Evolutionary conservation across 2,113 vertebrate genomes (phyloP).

Genomic region (Syngnathus typhle): DNA sequence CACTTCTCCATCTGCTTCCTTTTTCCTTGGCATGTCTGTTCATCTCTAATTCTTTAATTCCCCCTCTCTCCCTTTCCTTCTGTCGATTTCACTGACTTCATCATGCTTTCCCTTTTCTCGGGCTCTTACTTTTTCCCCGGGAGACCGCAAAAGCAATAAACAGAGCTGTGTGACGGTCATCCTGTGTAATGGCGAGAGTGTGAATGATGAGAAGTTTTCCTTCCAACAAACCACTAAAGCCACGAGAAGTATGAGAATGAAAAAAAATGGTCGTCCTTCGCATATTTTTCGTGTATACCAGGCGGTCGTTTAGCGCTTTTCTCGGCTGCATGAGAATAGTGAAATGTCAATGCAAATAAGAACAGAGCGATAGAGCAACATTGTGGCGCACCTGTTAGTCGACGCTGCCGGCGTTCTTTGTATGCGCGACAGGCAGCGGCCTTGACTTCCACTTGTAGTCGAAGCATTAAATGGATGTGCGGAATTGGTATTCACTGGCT

Average conservation of each 20-base stretch:
- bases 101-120: slow-evolving; percentile 20
- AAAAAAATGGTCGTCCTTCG: slow-evolving; percentile 29
- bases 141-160: slow-evolving; percentile 54
- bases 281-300: slow-evolving; percentile 21
- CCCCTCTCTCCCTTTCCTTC: slow-evolving; percentile 26
- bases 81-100: slow-evolving; percentile 24
- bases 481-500: slow-evolving; percentile 57
- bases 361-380: slow-evolving; percentile 27
- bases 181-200: slow-evolving; percentile 27
- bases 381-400: slow-evolving; percentile 43
- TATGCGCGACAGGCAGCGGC: slow-evolving; percentile 37
- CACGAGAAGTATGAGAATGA: slow-evolving; percentile 8
- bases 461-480: slow-evolving; percentile 58
- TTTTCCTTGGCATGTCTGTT: slow-evolving; percentile 34
- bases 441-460: slow-evolving; percentile 53
- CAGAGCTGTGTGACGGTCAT: slow-evolving; percentile 55
- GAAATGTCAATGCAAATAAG: slow-evolving; percentile 35
- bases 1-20: slow-evolving; percentile 14
- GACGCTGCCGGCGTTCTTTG: slow-evolving; percentile 29
- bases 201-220: slow-evolving; percentile 12
- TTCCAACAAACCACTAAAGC: slow-evolving; percentile 9
- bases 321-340: slow-evolving; percentile 7
- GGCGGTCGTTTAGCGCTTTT: background rate
- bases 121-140: slow-evolving; percentile 32
- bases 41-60: slow-evolving; percentile 40